A percentile compares a stretch with the other conserved stretches of the same genome.
phyloP scores from a whole-genome alignment of 2,113 vertebrate species.

The Sterna hirundo region DNA sequence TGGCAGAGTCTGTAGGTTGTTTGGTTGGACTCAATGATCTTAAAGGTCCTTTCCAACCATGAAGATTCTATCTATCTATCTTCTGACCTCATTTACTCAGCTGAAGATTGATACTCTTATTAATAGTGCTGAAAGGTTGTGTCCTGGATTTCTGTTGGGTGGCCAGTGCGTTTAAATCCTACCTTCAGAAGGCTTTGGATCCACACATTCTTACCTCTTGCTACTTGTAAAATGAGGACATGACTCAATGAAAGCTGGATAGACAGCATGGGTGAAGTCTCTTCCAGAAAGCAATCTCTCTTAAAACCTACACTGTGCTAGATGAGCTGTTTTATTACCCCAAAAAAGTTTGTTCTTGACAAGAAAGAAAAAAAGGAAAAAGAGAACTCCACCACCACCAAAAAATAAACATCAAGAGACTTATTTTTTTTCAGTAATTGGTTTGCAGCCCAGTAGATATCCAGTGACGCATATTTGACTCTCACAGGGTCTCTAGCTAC shows the following conservation, averaged over 20 bases:
- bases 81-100: background rate
- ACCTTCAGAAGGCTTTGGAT: background rate
- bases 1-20: too few relatives aligned
- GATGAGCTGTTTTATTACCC: background rate
- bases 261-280: background rate
- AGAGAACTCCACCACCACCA: background rate
- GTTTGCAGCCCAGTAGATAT: background rate
- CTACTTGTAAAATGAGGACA: background rate
- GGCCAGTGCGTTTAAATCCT: background rate
- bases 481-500: background rate
- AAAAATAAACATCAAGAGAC: background rate
- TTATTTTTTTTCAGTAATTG: background rate
- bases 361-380: background rate
- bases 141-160: background rate
- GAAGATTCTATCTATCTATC: too few relatives aligned
- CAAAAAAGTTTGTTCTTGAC: background rate
- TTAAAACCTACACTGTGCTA: background rate
- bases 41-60: too few relatives aligned
- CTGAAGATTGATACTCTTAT: background rate
- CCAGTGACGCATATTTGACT: background rate
- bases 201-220: background rate
- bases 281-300: background rate
- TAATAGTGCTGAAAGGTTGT: background rate
- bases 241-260: background rate
- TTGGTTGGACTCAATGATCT: too few relatives aligned